Evolutionary conservation across 2,113 vertebrate species (phyloP).

Genomic region (Carassius gibelio): DNA sequence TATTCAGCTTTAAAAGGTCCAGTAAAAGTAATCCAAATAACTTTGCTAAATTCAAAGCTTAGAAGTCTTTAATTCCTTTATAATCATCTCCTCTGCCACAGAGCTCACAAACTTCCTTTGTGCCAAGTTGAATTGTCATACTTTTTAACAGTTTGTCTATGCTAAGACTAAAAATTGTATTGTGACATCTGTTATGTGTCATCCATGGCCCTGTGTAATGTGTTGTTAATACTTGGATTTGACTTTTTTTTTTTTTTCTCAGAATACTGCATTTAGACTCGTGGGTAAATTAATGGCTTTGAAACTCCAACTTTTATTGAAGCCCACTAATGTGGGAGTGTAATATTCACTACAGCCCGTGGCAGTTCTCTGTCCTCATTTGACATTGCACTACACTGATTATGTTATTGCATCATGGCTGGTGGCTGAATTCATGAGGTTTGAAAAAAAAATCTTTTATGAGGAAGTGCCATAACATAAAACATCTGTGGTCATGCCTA

Average conservation of each 20-base stretch:
- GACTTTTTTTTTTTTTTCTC: neutral
- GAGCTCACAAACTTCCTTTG: neutral
- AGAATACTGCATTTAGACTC: conserved; percentile 5
- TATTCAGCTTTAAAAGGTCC: neutral
- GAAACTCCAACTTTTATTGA: conserved; percentile 11
- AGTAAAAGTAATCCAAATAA: neutral
- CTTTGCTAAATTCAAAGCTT: neutral
- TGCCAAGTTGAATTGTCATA: neutral
- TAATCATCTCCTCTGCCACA: neutral
- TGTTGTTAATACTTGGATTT: neutral
- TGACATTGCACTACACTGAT: neutral
- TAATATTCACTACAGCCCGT: conserved; percentile 28
- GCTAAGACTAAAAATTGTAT: neutral
- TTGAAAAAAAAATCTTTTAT: neutral
- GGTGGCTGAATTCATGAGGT: neutral
- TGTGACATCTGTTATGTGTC: neutral
- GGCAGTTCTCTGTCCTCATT: conserved; percentile 18
- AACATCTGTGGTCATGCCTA: neutral
- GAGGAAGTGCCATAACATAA: neutral
- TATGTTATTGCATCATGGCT: conserved; percentile 18
- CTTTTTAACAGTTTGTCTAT: neutral
- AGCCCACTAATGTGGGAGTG: neutral
- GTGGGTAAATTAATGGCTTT: conserved; percentile 13
- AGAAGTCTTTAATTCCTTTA: neutral
- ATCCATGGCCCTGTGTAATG: neutral